phyloP scores from a whole-genome alignment of 2,888 invertebrate species.

The Cistogaster globosa region DNA sequence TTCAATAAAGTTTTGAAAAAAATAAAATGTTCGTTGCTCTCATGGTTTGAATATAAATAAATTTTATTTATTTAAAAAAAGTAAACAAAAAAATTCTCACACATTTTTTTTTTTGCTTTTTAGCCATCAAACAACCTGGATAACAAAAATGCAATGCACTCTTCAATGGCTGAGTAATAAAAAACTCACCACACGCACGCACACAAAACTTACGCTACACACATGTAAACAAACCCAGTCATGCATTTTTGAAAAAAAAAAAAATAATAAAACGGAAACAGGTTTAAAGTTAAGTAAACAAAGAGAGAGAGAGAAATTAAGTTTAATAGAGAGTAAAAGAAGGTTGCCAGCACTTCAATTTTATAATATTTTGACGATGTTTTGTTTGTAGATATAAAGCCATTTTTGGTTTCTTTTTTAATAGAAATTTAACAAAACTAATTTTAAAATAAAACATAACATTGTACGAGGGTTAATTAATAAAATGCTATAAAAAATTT shows the following conservation, averaged over 20 bases:
- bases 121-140: neutral
- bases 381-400: too few species aligned
- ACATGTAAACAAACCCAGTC: conserved; percentile 13
- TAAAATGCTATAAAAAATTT: too few species aligned
- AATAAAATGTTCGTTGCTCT: neutral
- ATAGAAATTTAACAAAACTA: too few species aligned
- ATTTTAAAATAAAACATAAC: too few species aligned
- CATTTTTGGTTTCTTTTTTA: too few species aligned
- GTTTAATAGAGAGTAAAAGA: neutral
- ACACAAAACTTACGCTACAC: neutral
- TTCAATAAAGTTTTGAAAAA: neutral
- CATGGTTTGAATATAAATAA: neutral
- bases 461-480: too few species aligned
- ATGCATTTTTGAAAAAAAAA: conserved; percentile 2
- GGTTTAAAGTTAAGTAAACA: conserved; percentile 1
- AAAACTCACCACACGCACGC: neutral
- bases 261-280: neutral
- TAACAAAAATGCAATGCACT: conserved; percentile 12
- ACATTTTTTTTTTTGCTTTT: conserved; percentile 11
- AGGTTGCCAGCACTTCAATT: neutral
- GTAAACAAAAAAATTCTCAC: conserved; percentile 17
- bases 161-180: neutral
- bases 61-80: conserved; percentile 28
- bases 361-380: neutral
- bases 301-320: neutral